These are phyloP conservation scores for Hesperophylax magnus DNA, from an alignment of 1,140 invertebrate species.

Conservation along the genomic window DNA sequence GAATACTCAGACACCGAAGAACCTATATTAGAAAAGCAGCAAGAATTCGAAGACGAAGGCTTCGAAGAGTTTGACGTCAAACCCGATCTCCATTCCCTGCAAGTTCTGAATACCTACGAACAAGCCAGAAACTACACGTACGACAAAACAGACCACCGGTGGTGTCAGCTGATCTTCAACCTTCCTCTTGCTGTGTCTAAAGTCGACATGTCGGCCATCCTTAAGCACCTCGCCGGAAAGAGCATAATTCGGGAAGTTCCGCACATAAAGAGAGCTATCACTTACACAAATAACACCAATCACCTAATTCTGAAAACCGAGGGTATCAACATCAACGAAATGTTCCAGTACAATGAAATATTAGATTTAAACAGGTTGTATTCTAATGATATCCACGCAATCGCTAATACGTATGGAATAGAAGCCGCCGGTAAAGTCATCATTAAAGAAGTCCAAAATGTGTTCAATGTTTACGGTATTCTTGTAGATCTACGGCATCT, in stretches of 20 bases:
- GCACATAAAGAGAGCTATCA: slow-evolving; percentile 88
- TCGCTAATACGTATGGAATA: slow-evolving; percentile 93
- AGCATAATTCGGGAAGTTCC: slow-evolving; percentile 86
- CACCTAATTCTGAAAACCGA: slow-evolving; percentile 89
- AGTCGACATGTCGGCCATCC: slow-evolving; percentile 84
- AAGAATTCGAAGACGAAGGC: slow-evolving; percentile 64
- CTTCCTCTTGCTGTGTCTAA: slow-evolving; percentile 77
- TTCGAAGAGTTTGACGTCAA: slow-evolving; percentile 59
- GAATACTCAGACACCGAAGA: slow-evolving; percentile 67
- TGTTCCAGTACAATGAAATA: slow-evolving; percentile 86
- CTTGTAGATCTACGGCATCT: slow-evolving; percentile 95
- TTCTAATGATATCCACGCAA: slow-evolving; percentile 94
- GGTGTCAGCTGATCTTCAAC: slow-evolving; percentile 72
- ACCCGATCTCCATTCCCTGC: slow-evolving; percentile 56
- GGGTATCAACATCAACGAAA: slow-evolving; percentile 93
- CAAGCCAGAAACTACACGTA: slow-evolving; percentile 80
- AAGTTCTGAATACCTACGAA: slow-evolving; percentile 41
- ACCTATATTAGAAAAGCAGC: slow-evolving; percentile 59
- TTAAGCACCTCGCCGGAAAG: slow-evolving; percentile 81
- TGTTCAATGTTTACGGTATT: slow-evolving; percentile 97
- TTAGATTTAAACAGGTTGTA: slow-evolving; percentile 92
- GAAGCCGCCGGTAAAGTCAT: slow-evolving; percentile 95
- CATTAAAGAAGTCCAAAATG: slow-evolving; percentile 91
- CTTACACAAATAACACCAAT: slow-evolving; percentile 74
- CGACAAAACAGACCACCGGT: slow-evolving; percentile 76